Percentiles rank a stretch among this genome's conserved stretches.
Evolutionary conservation across 2,113 vertebrate species (phyloP).

Genomic region (Nothobranchius kuhntae): DNA sequence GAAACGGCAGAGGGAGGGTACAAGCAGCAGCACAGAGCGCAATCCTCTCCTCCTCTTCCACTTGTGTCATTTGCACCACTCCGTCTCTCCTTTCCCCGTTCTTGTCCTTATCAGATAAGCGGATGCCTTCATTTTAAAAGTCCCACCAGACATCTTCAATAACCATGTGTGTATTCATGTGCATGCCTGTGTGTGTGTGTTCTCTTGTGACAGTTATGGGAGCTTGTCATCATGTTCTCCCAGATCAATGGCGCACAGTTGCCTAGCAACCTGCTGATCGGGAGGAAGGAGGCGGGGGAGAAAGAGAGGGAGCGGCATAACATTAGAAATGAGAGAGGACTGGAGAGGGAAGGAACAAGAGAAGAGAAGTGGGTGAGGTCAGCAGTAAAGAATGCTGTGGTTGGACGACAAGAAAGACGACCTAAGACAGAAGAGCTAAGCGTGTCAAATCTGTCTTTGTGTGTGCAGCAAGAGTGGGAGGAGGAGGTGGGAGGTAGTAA

Average conservation of each 20-base stretch:
- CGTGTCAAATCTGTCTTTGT: slow-evolving; percentile 59
- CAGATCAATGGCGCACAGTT: slow-evolving; percentile 80
- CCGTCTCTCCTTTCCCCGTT: slow-evolving; percentile 45
- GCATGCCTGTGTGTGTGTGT: slow-evolving; percentile 28
- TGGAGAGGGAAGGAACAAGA: slow-evolving; percentile 43
- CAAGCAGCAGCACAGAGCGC: slow-evolving; percentile 41
- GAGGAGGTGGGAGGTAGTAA: slow-evolving; percentile 33
- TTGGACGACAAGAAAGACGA: slow-evolving; percentile 61
- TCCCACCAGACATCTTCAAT: slow-evolving; percentile 58
- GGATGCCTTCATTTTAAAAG: slow-evolving; percentile 56
- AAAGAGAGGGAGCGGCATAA: slow-evolving; percentile 46
- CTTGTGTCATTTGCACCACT: slow-evolving; percentile 51
- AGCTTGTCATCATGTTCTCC: slow-evolving; percentile 75
- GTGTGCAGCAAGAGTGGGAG: slow-evolving; percentile 40
- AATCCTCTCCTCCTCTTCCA: slow-evolving; percentile 36
- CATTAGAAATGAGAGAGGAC: slow-evolving; percentile 61
- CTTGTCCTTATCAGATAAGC: slow-evolving; percentile 64
- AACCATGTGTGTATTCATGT: slow-evolving; percentile 46
- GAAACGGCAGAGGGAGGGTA: slow-evolving; percentile 20
- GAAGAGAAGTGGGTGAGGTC: slow-evolving; percentile 67
- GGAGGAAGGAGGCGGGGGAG: slow-evolving; percentile 49
- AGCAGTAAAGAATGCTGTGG: slow-evolving; percentile 64
- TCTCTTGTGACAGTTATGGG: slow-evolving; percentile 76
- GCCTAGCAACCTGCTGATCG: slow-evolving; percentile 76
- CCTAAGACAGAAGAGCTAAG: slow-evolving; percentile 54